Evolutionary conservation across 2,888 invertebrate genomes (phyloP), one percentile per base, ranked within the genome.

Genomic region (Mallateleia sp.): DNA sequence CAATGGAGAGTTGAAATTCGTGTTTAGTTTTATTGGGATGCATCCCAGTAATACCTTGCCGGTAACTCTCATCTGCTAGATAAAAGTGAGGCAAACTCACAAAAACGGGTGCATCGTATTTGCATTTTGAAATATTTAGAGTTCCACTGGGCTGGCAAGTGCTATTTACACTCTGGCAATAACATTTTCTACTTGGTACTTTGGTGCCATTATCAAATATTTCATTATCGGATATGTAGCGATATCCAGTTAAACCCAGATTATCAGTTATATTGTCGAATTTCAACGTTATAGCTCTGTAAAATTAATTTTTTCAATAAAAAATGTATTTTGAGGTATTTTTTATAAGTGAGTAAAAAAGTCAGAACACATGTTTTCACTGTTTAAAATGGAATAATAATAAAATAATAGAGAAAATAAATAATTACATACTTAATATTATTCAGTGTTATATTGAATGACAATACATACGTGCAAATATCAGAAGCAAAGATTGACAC

Each of bases 41-140:
- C 92, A 98, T 94, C 0, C 98, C 98, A 0, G 95, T 95, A 0
- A 98, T 95, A 47, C 96, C 96, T 77, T 96, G 92, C 11, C 95
- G 92, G 92, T 98, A 98, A 87, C 95, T 95, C 0, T 96, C 96
- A 95, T 98, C 97, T 0, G 97, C 97, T 91, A 97, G 94, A 89
- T 97, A 97, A 95, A 98, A 98, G 94, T 98, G 98, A 0, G 98
- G 98, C 91, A 97, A 96, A 0, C 98, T 97, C 25, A 98, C 96
- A 94, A 97, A 97, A 15, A 97, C 97, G 0, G 98, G 98, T n/a
- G 98, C 98, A 67, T 97, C 97, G 94, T 96, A 97, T 86, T 97
- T 97, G 92, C 98, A 98, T 32, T 95, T 94, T 0, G 97, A 97
- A 89, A 98, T 97, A 93, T 98, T 97, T 9, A 98, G 96, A 0